Conservation (phyloP, 1,140 invertebrate genomes). For the Copidosoma floridanum region DNA sequence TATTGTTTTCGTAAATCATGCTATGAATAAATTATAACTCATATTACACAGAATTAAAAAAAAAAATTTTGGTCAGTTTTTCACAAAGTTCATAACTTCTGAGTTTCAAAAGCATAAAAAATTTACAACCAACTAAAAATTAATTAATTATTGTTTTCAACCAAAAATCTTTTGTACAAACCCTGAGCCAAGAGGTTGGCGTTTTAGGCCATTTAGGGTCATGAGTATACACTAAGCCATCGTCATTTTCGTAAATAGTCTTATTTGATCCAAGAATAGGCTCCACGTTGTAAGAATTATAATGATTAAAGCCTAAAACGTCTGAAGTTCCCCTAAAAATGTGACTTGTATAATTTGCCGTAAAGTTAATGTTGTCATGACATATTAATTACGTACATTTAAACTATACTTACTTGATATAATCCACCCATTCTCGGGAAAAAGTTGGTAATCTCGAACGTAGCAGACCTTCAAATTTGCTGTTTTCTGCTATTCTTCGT, state of each 20-base stretch:
- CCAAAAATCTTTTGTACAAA: too few relatives aligned
- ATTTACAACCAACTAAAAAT: too few relatives aligned
- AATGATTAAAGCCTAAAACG: slow-evolving; percentile 63
- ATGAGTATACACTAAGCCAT: slow-evolving; percentile 23
- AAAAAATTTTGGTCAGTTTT: too few relatives aligned
- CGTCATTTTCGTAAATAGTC: slow-evolving; percentile 36
- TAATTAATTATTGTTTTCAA: too few relatives aligned
- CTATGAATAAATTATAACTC: too few relatives aligned
- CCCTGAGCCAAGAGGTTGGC: neutral
- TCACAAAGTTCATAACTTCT: too few relatives aligned
- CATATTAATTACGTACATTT: too few relatives aligned
- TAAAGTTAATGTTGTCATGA: too few relatives aligned
- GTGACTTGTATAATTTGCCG: too few relatives aligned
- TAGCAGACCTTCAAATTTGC: slow-evolving; percentile 54
- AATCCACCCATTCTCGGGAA: slow-evolving; percentile 50
- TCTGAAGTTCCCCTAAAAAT: slow-evolving; percentile 54
- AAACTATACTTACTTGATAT: slow-evolving; percentile 39
- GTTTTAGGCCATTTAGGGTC: slow-evolving; percentile 43
- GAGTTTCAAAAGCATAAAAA: too few relatives aligned
- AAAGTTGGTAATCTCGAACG: slow-evolving; percentile 59
- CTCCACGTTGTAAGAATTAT: slow-evolving; percentile 49
- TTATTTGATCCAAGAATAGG: slow-evolving; percentile 33
- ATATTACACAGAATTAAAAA: too few relatives aligned
- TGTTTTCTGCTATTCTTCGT: slow-evolving; percentile 56
- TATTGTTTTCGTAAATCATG: too few relatives aligned